These are phyloP conservation scores for Hecatera dysodea DNA, from an alignment of 2,888 invertebrate genomes.

Conservation along the genomic window DNA sequence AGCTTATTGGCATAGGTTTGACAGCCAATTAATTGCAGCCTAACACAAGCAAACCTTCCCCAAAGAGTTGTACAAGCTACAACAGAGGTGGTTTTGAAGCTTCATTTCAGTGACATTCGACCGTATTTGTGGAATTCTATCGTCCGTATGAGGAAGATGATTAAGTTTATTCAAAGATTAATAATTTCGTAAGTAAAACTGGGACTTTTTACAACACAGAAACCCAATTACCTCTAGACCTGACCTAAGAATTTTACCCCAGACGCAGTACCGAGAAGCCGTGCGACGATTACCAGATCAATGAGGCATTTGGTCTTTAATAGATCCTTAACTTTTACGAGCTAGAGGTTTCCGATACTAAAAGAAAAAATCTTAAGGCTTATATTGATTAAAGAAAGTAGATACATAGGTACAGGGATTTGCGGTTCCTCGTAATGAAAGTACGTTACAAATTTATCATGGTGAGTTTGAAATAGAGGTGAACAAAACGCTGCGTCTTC, in stretches of 20 bases:
- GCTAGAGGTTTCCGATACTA: slow-evolving; percentile 36
- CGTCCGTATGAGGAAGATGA: too few relatives aligned
- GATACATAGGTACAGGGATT: neutral
- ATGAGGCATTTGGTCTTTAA: slow-evolving; percentile 48
- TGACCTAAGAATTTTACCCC: slow-evolving; percentile 48
- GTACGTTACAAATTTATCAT: neutral
- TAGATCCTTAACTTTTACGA: slow-evolving; percentile 54
- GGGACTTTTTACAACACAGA: slow-evolving; percentile 14
- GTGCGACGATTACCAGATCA: slow-evolving; percentile 43
- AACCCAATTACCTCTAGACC: slow-evolving; percentile 39
- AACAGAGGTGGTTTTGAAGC: slow-evolving; percentile 1
- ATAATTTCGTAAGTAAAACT: neutral
- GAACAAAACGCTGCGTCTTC: neutral
- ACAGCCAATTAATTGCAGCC: neutral
- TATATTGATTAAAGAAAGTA: slow-evolving; percentile 31
- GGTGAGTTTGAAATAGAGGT: neutral
- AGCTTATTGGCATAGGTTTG: neutral
- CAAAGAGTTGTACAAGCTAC: slow-evolving; percentile 3
- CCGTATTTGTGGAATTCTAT: neutral
- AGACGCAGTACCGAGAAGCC: slow-evolving; percentile 27
- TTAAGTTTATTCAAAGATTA: neutral
- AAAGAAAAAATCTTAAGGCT: slow-evolving; percentile 34
- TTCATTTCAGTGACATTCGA: neutral
- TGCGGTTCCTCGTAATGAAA: neutral
- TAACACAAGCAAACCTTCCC: neutral